These are phyloP conservation scores for Cassiopea andromeda DNA, from an alignment of 30 jellyfish, hydroid and myxozoan species.

Conservation along the genomic window DNA sequence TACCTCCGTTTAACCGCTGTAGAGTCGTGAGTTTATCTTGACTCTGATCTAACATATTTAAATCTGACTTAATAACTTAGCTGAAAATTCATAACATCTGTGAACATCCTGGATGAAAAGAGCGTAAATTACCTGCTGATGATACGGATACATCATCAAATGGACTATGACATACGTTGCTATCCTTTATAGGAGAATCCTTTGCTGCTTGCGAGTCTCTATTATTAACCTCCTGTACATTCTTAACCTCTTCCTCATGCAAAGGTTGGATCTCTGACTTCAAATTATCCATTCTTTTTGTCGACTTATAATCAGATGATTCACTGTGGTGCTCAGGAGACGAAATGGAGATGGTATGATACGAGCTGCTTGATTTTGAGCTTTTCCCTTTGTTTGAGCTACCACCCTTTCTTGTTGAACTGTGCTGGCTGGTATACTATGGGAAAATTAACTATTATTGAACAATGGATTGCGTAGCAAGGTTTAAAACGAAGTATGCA, in stretches of 20 bases:
- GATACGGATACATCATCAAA: constrained; percentile 37
- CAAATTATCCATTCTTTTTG: background rate
- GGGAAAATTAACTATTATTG: no score
- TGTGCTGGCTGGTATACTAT: constrained; percentile 45
- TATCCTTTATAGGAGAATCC: background rate
- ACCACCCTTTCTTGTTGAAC: constrained; percentile 19
- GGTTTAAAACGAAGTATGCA: no score
- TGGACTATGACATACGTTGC: background rate
- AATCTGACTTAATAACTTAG: no score
- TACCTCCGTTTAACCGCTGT: no score
- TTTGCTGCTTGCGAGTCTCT: background rate
- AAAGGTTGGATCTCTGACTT: constrained; percentile 4
- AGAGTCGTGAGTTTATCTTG: no score
- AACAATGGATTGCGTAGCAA: no score
- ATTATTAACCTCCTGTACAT: background rate
- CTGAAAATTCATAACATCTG: no score
- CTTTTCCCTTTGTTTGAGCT: background rate
- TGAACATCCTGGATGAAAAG: no score
- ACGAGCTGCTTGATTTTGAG: constrained; percentile 18
- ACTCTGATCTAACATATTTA: no score
- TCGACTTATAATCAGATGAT: background rate
- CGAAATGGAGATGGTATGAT: constrained; percentile 7
- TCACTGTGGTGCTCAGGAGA: constrained; percentile 48
- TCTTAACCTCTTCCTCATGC: constrained; percentile 39
- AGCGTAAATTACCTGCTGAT: constrained; percentile 56